Evolutionary conservation across 2,797 vertebrate species (phyloP).

Genomic region (Gallirallus australis): DNA sequence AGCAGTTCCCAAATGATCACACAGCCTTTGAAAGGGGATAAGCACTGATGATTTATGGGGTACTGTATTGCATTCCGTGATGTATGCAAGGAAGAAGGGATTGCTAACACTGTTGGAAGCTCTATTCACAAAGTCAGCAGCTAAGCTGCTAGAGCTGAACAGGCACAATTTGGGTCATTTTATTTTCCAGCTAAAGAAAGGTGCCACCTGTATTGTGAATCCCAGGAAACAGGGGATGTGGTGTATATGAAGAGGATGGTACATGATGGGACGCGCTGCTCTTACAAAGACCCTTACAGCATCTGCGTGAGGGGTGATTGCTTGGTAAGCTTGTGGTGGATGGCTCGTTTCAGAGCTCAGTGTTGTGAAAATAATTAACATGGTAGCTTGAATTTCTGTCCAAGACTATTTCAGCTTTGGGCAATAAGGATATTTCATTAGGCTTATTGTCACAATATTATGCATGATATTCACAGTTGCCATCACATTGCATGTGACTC

Average conservation of each 20-base stretch:
- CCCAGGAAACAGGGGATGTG: conserved; percentile 88
- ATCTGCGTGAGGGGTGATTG: conserved; percentile 94
- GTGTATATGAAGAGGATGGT: conserved; percentile 91
- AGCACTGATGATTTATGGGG: neutral
- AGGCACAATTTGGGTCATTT: neutral
- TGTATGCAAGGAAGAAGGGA: neutral
- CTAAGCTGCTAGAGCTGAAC: neutral
- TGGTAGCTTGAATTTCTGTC: neutral
- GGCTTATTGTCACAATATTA: conserved; percentile 62
- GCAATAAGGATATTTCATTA: conserved; percentile 31
- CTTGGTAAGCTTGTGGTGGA: conserved; percentile 81
- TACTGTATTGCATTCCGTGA: neutral
- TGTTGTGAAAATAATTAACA: neutral
- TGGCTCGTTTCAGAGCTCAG: neutral
- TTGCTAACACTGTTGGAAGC: neutral
- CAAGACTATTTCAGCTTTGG: neutral
- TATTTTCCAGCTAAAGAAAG: conserved; percentile 89
- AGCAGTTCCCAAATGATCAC: neutral
- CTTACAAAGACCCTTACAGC: conserved; percentile 94
- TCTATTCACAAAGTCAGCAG: neutral
- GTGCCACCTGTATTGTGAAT: conserved; percentile 93
- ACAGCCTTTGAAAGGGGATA: neutral
- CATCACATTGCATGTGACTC: conserved; percentile 12
- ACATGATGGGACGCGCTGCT: conserved; percentile 93
- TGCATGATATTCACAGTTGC: conserved; percentile 34